Base-by-base conservation (phyloP, 1,140 invertebrate species). In the Drosophila pseudoobscura region DNA sequence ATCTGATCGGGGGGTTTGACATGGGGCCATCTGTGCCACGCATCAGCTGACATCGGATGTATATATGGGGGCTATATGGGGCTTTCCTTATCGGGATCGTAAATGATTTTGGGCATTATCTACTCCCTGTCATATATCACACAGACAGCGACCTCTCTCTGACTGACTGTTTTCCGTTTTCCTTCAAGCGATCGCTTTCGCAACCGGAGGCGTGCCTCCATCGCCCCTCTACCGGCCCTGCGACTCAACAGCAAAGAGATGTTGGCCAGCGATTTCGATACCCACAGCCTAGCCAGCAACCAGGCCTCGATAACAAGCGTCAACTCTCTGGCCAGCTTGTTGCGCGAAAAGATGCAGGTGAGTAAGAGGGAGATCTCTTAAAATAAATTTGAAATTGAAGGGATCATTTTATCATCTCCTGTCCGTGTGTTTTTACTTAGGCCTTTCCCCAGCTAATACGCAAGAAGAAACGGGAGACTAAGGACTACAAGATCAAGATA, bases 291-390 rank as follows among this genome's bases (percentile, higher is more conserved):
- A 45, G 87, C 90, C 31, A 91, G 91, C 61, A 91, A 91, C 45
- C 91, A 91, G 60, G 83, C 90, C 62, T 96, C 96, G 4, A 95
- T 97, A 72, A 96, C 96, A 0, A 96, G 95, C 56, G 94, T 96
- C 45, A 97, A 97, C 87, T 96, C 96, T 1, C 93, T 97, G 46
- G 96, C 96, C 46, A 96, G 96, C 91, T 92, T 97, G 45, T 92
- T 97, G 1, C 95, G 95, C 72, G 96, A 97, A 83, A 96, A 97
- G 93, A 92, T 97, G 51, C 95, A 96, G 91, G 94, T 96, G 91
- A 80, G 90, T 20, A 6, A 24, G 31, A 9, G 31, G 0, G 6
- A 6, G 6, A 20, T 20, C 20, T 20, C 20, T 20, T 20, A 20
- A 20, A 1, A 20, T 20, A 20, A 20, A 2, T 20, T 20, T 2